phyloP scores from a whole-genome alignment of 2,888 invertebrate species.

The Spatulosminthurus flaviceps region DNA sequence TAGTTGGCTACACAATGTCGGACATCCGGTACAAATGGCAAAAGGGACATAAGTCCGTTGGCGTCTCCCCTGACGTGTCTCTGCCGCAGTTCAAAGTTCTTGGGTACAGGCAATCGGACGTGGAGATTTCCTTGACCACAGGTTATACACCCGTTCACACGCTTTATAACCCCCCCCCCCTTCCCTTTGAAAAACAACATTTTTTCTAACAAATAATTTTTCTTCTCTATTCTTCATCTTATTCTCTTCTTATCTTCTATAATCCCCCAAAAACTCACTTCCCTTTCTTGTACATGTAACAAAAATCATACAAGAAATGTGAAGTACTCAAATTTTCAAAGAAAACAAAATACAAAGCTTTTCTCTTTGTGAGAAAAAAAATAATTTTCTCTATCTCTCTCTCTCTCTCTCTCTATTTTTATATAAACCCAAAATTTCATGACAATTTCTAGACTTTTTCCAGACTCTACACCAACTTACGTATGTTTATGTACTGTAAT shows the following conservation, averaged over 20 bases:
- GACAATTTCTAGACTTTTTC: background rate
- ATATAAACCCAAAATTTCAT: too few species aligned
- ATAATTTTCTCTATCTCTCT: too few species aligned
- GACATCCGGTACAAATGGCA: conserved; percentile 98
- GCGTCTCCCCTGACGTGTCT: conserved; percentile 94
- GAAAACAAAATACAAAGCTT: too few species aligned
- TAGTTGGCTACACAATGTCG: conserved; percentile 98
- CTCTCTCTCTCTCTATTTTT: too few species aligned
- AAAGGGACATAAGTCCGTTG: conserved; percentile 93
- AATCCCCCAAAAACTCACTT: conserved; percentile 5
- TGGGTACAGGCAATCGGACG: conserved; percentile 93
- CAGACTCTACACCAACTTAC: conserved; percentile 26
- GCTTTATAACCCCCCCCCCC: conserved; percentile 46
- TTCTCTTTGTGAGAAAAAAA: too few species aligned
- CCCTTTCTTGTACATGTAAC: conserved; percentile 32
- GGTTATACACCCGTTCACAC: conserved; percentile 71
- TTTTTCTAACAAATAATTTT: background rate
- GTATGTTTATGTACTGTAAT: background rate
- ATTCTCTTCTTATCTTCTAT: background rate
- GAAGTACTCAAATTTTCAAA: too few species aligned
- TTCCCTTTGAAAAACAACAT: conserved; percentile 10
- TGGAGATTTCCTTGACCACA: conserved; percentile 96
- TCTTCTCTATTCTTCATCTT: conserved; percentile 7
- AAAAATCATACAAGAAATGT: too few species aligned
- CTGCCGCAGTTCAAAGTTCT: conserved; percentile 98